phyloP scores from a whole-genome alignment of 1,140 invertebrate genomes.

The Anoplophora glabripennis region DNA sequence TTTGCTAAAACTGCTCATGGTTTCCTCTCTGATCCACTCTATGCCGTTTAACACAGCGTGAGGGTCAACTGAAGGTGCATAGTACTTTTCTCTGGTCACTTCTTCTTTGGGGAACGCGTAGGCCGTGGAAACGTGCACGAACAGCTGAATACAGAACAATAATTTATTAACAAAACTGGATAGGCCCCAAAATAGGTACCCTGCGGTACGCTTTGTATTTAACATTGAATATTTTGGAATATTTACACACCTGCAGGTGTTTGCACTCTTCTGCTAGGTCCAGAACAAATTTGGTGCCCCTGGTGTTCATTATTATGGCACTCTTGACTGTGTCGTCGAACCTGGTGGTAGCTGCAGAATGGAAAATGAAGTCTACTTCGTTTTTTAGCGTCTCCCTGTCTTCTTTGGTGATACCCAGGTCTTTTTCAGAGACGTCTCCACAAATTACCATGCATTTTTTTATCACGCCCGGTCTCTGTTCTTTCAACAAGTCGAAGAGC shows the following conservation, averaged over 20 bases:
- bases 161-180: no score
- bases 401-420: slow-evolving; percentile 70
- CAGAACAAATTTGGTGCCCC: slow-evolving; percentile 70
- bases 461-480: slow-evolving; percentile 18
- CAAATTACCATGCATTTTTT: slow-evolving; percentile 67
- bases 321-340: slow-evolving; percentile 73
- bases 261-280: slow-evolving; percentile 75
- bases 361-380: slow-evolving; percentile 80
- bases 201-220: neutral
- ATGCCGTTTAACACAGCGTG: slow-evolving; percentile 84
- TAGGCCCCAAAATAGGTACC: no score
- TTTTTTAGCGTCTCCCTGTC: slow-evolving; percentile 68
- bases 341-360: slow-evolving; percentile 86
- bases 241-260: slow-evolving; percentile 56
- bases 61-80: slow-evolving; percentile 80
- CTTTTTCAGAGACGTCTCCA: slow-evolving; percentile 73
- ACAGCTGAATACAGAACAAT: slow-evolving; percentile 30
- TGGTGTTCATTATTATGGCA: slow-evolving; percentile 71
- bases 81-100: slow-evolving; percentile 56
- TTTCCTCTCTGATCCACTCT: slow-evolving; percentile 82
- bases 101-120: slow-evolving; percentile 66
- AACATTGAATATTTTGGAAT: neutral
- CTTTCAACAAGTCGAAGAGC: slow-evolving; percentile 26
- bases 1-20: slow-evolving; percentile 67
- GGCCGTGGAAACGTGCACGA: slow-evolving; percentile 63